Evolutionary conservation across 2,797 vertebrate genomes (phyloP).

Genomic region (Urosaurus nigricauda): DNA sequence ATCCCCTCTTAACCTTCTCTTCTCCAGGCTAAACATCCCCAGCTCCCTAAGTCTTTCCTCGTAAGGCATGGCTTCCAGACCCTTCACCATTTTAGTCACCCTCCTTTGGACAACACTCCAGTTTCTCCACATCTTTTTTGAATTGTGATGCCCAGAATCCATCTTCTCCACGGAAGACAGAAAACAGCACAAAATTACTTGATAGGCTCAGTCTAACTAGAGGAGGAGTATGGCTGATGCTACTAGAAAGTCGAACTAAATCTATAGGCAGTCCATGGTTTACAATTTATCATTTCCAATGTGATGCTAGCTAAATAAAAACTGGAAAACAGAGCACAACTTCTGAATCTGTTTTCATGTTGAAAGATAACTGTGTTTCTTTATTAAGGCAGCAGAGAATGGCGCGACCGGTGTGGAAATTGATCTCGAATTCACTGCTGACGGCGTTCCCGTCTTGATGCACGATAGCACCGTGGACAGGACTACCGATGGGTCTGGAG

Average conservation of each 20-base stretch:
- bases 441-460: conserved; percentile 93
- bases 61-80: too few relatives aligned
- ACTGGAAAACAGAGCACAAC: conserved; percentile 12
- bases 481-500: conserved; percentile 91
- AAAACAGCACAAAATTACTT: not conserved
- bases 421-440: conserved; percentile 93
- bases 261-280: not conserved
- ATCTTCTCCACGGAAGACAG: not conserved
- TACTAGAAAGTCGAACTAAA: not conserved
- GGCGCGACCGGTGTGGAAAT: conserved; percentile 92
- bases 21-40: too few relatives aligned
- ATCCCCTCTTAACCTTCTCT: too few relatives aligned
- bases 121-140: too few relatives aligned
- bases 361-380: not conserved
- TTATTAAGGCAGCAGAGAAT: conserved; percentile 89
- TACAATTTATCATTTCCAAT: not conserved
- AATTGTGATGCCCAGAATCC: too few relatives aligned
- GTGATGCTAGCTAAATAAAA: not conserved
- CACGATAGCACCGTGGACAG: conserved; percentile 93
- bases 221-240: not conserved
- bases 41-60: too few relatives aligned
- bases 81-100: too few relatives aligned
- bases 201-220: not conserved
- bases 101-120: too few relatives aligned
- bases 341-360: not conserved